Conservation (phyloP, 2,113 vertebrate species). For the Scytalopus superciliaris region DNA sequence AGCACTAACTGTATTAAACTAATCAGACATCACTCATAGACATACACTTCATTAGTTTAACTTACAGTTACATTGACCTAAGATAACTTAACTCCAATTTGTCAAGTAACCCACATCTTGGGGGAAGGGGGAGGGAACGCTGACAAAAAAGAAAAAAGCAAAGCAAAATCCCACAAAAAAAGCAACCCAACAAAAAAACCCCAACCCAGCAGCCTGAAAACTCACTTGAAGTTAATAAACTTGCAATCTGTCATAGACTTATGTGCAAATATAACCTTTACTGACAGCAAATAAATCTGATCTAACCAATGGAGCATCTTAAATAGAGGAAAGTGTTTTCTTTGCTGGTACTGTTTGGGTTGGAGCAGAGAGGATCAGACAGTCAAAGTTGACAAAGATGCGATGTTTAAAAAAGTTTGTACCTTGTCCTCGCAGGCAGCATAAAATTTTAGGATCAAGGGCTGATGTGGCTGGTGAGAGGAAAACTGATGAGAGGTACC, state of each 20-base stretch:
- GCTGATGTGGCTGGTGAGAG: constrained; percentile 23
- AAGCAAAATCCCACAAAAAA: not conserved
- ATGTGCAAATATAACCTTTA: constrained; percentile 62
- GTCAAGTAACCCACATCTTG: constrained; percentile 66
- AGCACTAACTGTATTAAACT: constrained; percentile 68
- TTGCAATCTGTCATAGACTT: constrained; percentile 58
- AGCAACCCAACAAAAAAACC: not conserved
- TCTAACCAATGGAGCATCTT: constrained; percentile 48
- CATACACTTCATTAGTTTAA: constrained; percentile 72
- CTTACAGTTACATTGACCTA: constrained; percentile 68
- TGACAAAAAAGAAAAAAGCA: not conserved
- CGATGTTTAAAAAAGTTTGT: not conserved
- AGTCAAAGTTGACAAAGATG: constrained; percentile 43
- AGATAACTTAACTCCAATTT: constrained; percentile 71
- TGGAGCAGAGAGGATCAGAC: constrained; percentile 27
- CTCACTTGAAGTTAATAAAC: constrained; percentile 61
- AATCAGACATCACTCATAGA: constrained; percentile 68
- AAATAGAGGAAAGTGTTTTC: constrained; percentile 7
- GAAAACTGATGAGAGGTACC: constrained; percentile 1
- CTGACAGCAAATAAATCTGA: constrained; percentile 54
- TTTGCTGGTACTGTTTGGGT: not conserved
- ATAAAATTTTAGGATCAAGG: not conserved
- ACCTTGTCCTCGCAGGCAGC: not conserved
- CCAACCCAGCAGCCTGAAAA: constrained; percentile 61
- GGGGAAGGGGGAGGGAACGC: not conserved